A percentile compares a stretch with the other conserved stretches of the same genome.
These are phyloP conservation scores for Ochropleura leucogaster DNA, from an alignment of 2,888 invertebrate genomes.

Conservation along the genomic window DNA sequence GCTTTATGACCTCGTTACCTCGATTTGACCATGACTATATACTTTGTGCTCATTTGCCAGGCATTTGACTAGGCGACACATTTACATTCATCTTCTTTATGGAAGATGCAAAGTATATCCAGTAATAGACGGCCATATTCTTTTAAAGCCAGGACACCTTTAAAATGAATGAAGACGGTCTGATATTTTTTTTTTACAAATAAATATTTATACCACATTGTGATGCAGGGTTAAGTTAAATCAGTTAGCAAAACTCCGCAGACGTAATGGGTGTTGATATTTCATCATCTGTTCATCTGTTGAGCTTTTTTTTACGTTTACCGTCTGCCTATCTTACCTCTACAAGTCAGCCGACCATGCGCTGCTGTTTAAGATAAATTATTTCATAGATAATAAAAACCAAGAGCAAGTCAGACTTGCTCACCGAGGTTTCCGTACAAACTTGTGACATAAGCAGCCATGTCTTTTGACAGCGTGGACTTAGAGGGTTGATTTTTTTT, in stretches of 20 bases:
- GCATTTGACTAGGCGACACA: neutral
- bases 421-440: too few relatives aligned
- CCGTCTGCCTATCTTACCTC: too few relatives aligned
- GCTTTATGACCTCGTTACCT: slow-evolving; percentile 19
- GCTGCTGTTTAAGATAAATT: too few relatives aligned
- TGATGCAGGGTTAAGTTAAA: neutral
- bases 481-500: too few relatives aligned
- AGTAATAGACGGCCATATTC: neutral
- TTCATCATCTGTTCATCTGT: neutral
- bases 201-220: neutral
- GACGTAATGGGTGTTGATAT: neutral
- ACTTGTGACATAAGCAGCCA: too few relatives aligned
- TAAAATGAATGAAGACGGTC: neutral
- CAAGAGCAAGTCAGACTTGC: too few relatives aligned
- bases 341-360: too few relatives aligned
- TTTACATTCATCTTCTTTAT: neutral
- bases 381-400: too few relatives aligned
- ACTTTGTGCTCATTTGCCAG: neutral
- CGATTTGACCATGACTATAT: slow-evolving; percentile 1
- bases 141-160: neutral
- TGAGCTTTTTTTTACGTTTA: too few relatives aligned
- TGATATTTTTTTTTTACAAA: neutral
- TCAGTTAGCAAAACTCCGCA: neutral
- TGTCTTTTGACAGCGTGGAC: too few relatives aligned
- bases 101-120: neutral